These are phyloP conservation scores for Corythaeola cristata DNA, from an alignment of 2,113 vertebrate genomes.

Conservation along the genomic window DNA sequence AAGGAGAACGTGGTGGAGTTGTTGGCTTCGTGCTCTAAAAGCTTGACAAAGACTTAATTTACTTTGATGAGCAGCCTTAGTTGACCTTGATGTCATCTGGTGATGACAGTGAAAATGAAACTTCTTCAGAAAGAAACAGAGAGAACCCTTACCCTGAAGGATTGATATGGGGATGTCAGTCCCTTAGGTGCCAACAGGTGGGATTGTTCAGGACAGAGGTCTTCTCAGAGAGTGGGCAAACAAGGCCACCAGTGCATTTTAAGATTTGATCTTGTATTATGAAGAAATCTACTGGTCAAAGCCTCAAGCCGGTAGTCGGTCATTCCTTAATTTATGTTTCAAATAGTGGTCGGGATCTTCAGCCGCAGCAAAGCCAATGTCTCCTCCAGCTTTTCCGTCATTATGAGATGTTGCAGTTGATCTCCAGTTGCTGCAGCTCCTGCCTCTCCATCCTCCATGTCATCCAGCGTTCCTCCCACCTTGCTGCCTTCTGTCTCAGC, in stretches of 20 bases:
- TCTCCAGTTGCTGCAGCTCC: not conserved
- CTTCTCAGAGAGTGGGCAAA: not conserved
- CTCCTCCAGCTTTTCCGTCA: not conserved
- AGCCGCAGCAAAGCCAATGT: not conserved
- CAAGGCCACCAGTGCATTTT: not conserved
- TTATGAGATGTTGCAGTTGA: not conserved
- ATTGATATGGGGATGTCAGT: not conserved
- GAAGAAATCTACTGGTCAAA: not conserved
- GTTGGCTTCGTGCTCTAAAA: not conserved
- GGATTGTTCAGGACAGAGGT: not conserved
- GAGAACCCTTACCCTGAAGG: not conserved
- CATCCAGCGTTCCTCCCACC: not conserved
- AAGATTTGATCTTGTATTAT: not conserved
- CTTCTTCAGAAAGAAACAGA: not conserved
- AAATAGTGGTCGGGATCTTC: not conserved
- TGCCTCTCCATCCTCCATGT: not conserved
- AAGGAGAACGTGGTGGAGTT: not conserved
- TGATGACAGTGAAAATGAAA: not conserved
- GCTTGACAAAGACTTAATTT: not conserved
- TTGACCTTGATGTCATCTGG: not conserved
- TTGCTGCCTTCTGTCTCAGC: not conserved
- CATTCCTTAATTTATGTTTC: not conserved
- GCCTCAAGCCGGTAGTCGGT: not conserved
- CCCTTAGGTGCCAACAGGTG: not conserved
- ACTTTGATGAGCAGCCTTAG: not conserved